Base-by-base conservation (phyloP, 2,797 vertebrate genomes). In the Takifugu ocellatus region DNA sequence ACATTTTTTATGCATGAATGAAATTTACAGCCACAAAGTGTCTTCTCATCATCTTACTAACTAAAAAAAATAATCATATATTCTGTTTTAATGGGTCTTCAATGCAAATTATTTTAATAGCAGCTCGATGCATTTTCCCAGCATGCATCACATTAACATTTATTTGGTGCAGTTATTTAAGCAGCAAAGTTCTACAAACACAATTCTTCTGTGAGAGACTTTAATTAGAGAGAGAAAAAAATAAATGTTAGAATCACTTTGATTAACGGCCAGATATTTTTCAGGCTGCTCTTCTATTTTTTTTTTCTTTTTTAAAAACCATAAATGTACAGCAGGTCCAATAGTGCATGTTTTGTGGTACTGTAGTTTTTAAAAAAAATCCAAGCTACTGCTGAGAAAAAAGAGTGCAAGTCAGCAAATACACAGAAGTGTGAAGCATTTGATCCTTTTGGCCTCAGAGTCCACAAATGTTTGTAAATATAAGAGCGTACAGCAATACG, bases 61-160 rank as follows among this genome's bases (percentile, higher is more conserved):
- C 60, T 50, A 62, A 76, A 81, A 75, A 59, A 75, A 17, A 58
- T 21, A 21, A 58, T 47, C 36, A 55, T 60, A 60, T 59, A 74
- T 78, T 80, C 9, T 33, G 33, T 33, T 33, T 33, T 45, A 65
- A 59, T 65, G 25, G 48, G 45, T 72, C 53, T 71, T 78, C 50
- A 74, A 70, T 53, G 66, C 15, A 25, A 74, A 70, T 46, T 57
- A 65, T 72, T 51, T 54, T 65, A 79, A 75, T 67, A 46, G 49
- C 24, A 14, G 47, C 49, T 51, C 54, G 54, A 56, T 31, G 54
- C 49, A 43, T 79, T 78, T 50, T 46, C 16, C 49, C 55, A 33
- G 43, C 60, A 61, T 59, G 72, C 64, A 74, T 79, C 51, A 68
- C 33, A 82, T 86, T 82, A 65, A 17, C 55, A 74, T 79, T 70